Conservation (phyloP, 2,797 vertebrate genomes). For the Hemitrygon akajei region DNA sequence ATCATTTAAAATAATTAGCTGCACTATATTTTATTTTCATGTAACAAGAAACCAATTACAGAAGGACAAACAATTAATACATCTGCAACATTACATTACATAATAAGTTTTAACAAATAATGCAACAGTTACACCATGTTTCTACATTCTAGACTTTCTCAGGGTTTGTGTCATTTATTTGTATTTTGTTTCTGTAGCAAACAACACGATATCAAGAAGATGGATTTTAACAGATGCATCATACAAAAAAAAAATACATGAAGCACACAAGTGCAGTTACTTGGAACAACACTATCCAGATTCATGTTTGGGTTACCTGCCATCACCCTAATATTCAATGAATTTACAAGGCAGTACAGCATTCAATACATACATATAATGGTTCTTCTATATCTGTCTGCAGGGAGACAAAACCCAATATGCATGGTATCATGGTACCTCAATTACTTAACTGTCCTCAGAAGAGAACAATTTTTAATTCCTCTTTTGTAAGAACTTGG, state of each 20-base stretch:
- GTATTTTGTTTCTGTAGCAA: constrained; percentile 57
- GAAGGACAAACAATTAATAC: constrained; percentile 77
- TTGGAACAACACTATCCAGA: constrained; percentile 61
- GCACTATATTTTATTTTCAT: constrained; percentile 74
- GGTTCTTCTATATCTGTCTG: constrained; percentile 54
- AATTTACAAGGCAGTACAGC: constrained; percentile 56
- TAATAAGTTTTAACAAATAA: constrained; percentile 83
- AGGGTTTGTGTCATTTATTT: constrained; percentile 63
- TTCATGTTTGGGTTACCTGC: constrained; percentile 53
- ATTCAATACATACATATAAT: constrained; percentile 45
- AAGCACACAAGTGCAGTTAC: constrained; percentile 60
- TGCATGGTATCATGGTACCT: constrained; percentile 53
- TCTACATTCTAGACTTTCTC: constrained; percentile 69
- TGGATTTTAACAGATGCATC: constrained; percentile 65
- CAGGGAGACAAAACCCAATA: constrained; percentile 57
- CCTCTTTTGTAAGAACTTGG: constrained; percentile 54
- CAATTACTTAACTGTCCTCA: constrained; percentile 45
- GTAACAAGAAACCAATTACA: constrained; percentile 85
- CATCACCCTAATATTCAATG: constrained; percentile 48
- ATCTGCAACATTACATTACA: constrained; percentile 91
- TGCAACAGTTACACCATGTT: constrained; percentile 71
- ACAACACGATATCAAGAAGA: constrained; percentile 58
- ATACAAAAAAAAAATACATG: constrained; percentile 59
- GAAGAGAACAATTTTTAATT: constrained; percentile 46
- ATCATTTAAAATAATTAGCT: constrained; percentile 42